Evolutionary conservation across 2,797 vertebrate genomes (phyloP), one percentile per base, ranked within the genome.

Genomic region (Coregonus suidteri): DNA sequence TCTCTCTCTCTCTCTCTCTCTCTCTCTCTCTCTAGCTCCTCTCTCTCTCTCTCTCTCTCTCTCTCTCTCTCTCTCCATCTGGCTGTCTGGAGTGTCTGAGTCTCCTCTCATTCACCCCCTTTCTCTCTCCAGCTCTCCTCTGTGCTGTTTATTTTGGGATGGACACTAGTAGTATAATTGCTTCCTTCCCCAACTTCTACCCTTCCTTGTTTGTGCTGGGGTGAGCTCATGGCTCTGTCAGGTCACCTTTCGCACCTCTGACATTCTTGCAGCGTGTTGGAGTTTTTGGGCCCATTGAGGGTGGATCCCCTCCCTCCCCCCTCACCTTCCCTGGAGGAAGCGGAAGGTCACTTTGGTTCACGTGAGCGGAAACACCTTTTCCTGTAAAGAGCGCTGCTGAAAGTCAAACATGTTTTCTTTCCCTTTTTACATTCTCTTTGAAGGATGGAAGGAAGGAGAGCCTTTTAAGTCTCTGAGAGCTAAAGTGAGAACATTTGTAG

Each of bases 401-500:
- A 86, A 89, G 87, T 88, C 84, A 88, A 90, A 84, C 81, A 78
- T 89, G 87, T 89, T 90, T 90, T 67, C 88, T 81, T 86, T 86
- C 80, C 76, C n/a, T 88, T 90, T 89, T 87, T 34, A 78, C 72
- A 80, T 82, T 86, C 81, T 3, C 82, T 91, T 90, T 90, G 81
- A 88, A 87, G 85, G 79, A 82, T 30, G 73, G 85, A 86, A 69
- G 73, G 79, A 88, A 68, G 76, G 76, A 78, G 84, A 82, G 82
- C 79, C 79, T 88, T 91, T 74, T 88, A 80, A 84, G 87, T 88
- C 79, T 78, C 65, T 77, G 65, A 88, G 87, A 85, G 82, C 86
- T 84, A 69, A 85, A 89, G 88, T 87, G 91, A 87, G 88, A 91
- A 88, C 91, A 88, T 92, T 93, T 88, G 89, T 92, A 88, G 90